phyloP scores from a whole-genome alignment of 2,113 vertebrate genomes.

The Halcyon malimbica region DNA sequence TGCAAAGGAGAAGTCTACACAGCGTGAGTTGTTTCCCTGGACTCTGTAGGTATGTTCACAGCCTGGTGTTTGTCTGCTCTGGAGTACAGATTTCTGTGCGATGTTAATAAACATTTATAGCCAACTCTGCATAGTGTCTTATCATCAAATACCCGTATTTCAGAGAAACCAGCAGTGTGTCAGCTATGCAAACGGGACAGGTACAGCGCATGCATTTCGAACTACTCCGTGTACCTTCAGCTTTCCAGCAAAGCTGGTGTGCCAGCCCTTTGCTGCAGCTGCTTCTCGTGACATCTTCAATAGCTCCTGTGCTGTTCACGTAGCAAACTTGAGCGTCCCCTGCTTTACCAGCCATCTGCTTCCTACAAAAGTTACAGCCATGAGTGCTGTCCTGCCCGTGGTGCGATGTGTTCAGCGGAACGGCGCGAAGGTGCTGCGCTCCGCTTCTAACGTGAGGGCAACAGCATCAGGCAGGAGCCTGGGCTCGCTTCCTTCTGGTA shows the following conservation, averaged over 20 bases:
- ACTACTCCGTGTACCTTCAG: not conserved
- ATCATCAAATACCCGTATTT: not conserved
- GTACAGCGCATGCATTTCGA: not conserved
- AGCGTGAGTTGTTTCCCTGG: not conserved
- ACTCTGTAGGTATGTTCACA: not conserved
- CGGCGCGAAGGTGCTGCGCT: fast-evolving
- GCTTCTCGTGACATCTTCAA: not conserved
- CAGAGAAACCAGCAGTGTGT: not conserved
- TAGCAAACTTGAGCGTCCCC: not conserved
- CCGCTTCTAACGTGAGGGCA: fast-evolving
- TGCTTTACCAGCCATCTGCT: fast-evolving
- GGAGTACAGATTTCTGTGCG: not conserved
- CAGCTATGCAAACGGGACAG: not conserved
- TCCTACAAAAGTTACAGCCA: fast-evolving
- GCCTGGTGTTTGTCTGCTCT: not conserved
- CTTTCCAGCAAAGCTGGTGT: not conserved
- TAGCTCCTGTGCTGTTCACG: not conserved
- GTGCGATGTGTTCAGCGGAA: fast-evolving
- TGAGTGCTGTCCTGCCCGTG: fast-evolving
- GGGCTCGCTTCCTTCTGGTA: not conserved
- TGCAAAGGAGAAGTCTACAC: not conserved
- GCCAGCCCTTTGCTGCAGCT: not conserved
- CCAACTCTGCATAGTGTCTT: constrained; percentile 4
- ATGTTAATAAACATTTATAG: constrained; percentile 38
- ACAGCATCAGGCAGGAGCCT: fast-evolving